A percentile compares a stretch with the other conserved stretches of the same genome.
Conservation (phyloP, 2,797 vertebrate species). For the Lepus townsendii region DNA sequence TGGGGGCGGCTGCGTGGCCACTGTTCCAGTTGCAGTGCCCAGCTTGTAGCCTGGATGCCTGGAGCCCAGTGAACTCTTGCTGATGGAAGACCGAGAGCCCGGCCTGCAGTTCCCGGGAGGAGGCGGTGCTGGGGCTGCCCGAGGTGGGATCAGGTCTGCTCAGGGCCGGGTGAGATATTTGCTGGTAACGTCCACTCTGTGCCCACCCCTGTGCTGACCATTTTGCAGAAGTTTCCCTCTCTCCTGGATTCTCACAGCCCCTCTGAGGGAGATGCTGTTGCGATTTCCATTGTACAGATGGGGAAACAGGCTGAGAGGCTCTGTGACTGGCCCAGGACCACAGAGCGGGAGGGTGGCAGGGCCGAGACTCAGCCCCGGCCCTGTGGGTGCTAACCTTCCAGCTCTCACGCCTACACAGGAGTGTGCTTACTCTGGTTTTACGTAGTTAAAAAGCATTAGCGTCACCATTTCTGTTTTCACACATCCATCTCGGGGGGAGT, state of each 20-base stretch:
- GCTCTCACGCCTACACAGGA: not conserved
- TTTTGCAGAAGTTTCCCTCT: not conserved
- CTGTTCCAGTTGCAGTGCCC: not conserved
- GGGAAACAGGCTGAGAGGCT: not conserved
- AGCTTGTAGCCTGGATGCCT: not conserved
- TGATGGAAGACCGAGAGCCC: not conserved
- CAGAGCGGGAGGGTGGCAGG: not conserved
- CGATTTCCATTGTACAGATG: slow-evolving; percentile 3
- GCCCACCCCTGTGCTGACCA: not conserved
- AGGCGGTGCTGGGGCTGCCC: not conserved
- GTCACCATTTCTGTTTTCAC: not conserved
- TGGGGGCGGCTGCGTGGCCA: not conserved
- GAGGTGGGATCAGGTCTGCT: too few species aligned
- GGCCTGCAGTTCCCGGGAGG: too few species aligned
- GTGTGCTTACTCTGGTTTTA: not conserved
- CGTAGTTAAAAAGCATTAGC: not conserved
- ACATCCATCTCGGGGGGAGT: not conserved
- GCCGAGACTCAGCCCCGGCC: not conserved
- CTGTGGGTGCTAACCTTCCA: not conserved
- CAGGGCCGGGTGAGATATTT: not conserved
- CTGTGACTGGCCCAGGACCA: not conserved
- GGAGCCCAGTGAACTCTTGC: not conserved
- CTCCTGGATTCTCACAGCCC: not conserved
- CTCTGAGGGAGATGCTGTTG: not conserved
- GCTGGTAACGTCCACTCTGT: not conserved